Conservation (phyloP, 2,113 vertebrate species). For the Eleginops maclovinus region DNA sequence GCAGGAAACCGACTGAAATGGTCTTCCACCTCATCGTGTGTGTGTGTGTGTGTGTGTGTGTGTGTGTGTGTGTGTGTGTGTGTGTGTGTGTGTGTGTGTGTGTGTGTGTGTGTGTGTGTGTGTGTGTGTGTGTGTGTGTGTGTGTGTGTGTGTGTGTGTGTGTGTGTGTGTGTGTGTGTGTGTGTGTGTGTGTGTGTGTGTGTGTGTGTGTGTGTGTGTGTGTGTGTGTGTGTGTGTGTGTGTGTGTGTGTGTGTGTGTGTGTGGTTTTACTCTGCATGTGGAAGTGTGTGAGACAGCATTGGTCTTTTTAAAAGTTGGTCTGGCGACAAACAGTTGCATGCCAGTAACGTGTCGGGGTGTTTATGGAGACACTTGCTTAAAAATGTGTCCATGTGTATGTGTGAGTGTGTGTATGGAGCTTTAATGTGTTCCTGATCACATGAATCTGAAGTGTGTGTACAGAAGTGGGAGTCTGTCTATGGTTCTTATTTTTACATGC, state of each 20-base stretch:
- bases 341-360: constrained; percentile 64
- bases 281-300: constrained; percentile 72
- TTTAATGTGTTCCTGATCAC: constrained; percentile 32
- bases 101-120: background rate
- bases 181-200: constrained; percentile 25
- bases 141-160: no score
- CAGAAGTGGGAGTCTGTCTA: constrained; percentile 30
- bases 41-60: no score
- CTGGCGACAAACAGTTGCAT: constrained; percentile 63
- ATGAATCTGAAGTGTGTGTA: constrained; percentile 40
- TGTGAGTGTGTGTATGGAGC: constrained; percentile 28
- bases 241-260: constrained; percentile 19
- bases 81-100: background rate
- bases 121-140: no score
- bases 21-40: constrained; percentile 18
- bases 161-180: constrained; percentile 3
- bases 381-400: constrained; percentile 49
- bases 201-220: background rate
- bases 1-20: constrained; percentile 66
- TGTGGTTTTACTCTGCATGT: background rate
- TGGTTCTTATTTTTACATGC: constrained; percentile 71
- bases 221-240: constrained; percentile 30
- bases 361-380: constrained; percentile 76
- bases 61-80: no score
- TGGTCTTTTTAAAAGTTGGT: constrained; percentile 51